Conservation (phyloP, 2,888 invertebrate species). For the Hylaea fasciaria region DNA sequence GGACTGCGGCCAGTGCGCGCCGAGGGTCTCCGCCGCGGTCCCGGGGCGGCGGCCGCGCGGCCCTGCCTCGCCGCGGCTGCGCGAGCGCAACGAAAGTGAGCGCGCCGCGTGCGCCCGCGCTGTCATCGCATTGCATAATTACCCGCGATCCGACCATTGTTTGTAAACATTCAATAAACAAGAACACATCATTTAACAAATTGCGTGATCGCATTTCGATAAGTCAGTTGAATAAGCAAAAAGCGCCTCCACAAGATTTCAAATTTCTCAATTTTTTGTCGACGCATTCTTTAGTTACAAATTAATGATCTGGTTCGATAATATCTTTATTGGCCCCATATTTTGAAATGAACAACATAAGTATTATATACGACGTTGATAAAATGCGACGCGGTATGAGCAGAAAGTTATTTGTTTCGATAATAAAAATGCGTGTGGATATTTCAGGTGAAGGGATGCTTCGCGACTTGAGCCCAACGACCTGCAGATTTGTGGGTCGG, state of each 20-base stretch:
- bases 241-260: conserved; percentile 45
- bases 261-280: conserved; percentile 51
- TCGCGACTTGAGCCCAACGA: conserved; percentile 60
- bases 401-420: conserved; percentile 31
- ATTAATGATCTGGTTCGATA: conserved; percentile 45
- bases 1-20: conserved; percentile 37
- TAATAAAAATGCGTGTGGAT: conserved; percentile 40
- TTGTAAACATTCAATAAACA: conserved; percentile 79
- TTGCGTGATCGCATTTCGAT: conserved; percentile 75
- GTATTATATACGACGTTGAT: conserved; percentile 30
- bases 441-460: conserved; percentile 52
- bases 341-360: conserved; percentile 28
- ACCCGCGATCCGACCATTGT: conserved; percentile 78
- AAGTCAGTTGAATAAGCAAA: conserved; percentile 51
- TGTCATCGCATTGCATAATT: conserved; percentile 82
- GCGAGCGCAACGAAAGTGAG: conserved; percentile 78
- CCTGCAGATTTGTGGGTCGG: conserved; percentile 62
- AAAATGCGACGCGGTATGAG: conserved; percentile 12
- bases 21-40: conserved; percentile 24
- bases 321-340: conserved; percentile 39
- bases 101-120: conserved; percentile 62
- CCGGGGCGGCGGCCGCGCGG: conserved; percentile 38
- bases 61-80: conserved; percentile 41
- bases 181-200: conserved; percentile 63
- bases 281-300: conserved; percentile 43